phyloP scores from a whole-genome alignment of 2,888 invertebrate genomes.

The Lasioglossum figueresi region DNA sequence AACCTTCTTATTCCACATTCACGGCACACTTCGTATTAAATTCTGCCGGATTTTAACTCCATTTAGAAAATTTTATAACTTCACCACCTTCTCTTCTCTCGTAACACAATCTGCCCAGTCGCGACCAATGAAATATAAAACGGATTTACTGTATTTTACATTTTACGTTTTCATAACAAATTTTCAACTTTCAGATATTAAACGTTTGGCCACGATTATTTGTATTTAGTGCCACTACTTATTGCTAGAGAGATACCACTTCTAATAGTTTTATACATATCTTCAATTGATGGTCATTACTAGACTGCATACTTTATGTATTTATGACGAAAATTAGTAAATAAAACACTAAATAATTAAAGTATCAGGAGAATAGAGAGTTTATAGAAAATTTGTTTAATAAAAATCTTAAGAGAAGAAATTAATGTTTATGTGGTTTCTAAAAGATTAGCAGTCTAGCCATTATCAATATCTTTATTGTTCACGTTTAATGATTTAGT shows the following conservation, averaged over 20 bases:
- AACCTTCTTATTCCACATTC: constrained; percentile 28
- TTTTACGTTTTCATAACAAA: neutral
- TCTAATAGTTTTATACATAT: too few species aligned
- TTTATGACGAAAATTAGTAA: too few species aligned
- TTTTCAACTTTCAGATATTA: neutral
- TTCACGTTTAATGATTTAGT: too few species aligned
- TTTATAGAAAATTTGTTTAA: neutral
- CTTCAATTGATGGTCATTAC: too few species aligned
- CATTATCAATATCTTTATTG: neutral
- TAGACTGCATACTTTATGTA: neutral
- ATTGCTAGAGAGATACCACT: neutral
- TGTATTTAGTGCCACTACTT: neutral
- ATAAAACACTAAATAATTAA: neutral
- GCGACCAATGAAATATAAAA: neutral
- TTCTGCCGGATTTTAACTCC: constrained; percentile 11
- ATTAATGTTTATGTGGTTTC: neutral
- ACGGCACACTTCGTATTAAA: constrained; percentile 18
- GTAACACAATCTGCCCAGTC: neutral
- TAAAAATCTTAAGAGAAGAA: neutral
- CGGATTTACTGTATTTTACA: neutral
- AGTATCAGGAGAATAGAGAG: too few species aligned
- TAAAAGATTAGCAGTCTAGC: too few species aligned
- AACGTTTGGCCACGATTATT: neutral
- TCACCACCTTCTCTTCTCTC: neutral
- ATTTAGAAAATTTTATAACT: constrained; percentile 32